phyloP scores from a whole-genome alignment of 2,888 invertebrate species.

The Oscheius sp. region DNA sequence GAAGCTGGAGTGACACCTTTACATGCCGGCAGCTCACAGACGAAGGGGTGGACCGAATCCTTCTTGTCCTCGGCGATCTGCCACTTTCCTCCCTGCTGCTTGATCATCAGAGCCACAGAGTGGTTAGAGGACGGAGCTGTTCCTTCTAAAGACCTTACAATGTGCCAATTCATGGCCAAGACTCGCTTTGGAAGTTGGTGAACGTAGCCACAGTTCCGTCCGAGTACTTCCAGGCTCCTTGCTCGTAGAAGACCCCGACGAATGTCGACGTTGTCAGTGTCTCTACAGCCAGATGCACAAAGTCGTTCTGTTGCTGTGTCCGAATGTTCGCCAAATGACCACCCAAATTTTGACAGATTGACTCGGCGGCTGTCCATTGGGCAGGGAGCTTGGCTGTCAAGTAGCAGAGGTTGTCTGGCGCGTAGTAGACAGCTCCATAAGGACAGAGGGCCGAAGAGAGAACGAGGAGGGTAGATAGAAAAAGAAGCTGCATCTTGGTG shows the following conservation, averaged over 20 bases:
- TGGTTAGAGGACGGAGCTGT: neutral
- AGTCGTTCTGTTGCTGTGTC: neutral
- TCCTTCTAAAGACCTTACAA: neutral
- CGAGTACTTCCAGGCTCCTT: neutral
- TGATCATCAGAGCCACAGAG: neutral
- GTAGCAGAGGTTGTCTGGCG: neutral
- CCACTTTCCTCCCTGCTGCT: conserved; percentile 6
- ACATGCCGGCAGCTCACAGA: conserved; percentile 6
- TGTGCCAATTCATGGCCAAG: neutral
- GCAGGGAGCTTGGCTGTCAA: neutral
- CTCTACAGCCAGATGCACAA: neutral
- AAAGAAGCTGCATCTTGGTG: neutral
- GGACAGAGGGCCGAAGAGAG: conserved; percentile 2
- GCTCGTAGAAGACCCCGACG: neutral
- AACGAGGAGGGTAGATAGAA: neutral
- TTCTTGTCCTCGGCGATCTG: conserved; percentile 4
- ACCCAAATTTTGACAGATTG: conserved; percentile 1
- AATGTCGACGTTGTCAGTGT: neutral
- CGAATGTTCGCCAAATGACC: conserved; percentile 1
- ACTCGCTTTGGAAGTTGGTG: neutral
- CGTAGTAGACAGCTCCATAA: neutral
- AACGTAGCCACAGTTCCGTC: neutral
- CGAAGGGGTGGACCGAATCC: neutral
- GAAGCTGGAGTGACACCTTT: neutral
- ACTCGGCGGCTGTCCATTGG: conserved; percentile 5